A percentile compares a stretch with the other conserved stretches of the same genome.
Conservation (phyloP, 2,888 invertebrate species). For the Oligia fasciuncula region DNA sequence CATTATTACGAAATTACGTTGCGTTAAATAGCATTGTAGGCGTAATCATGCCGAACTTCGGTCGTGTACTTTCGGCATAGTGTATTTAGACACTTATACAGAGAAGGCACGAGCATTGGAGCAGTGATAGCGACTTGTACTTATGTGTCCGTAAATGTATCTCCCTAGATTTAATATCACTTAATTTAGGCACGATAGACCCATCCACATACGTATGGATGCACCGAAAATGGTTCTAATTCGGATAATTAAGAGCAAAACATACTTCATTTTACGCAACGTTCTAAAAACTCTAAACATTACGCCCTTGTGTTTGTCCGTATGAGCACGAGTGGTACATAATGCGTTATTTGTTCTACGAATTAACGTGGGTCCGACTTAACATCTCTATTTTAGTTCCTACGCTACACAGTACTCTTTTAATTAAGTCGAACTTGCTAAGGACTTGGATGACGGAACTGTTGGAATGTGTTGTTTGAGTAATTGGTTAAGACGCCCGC, state of each 20-base stretch:
- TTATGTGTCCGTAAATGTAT: background rate
- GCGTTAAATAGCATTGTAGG: no score
- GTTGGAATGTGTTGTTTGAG: conserved; percentile 43
- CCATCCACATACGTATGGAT: conserved; percentile 7
- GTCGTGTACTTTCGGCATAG: no score
- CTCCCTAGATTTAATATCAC: background rate
- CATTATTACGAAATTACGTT: no score
- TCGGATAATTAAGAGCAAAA: conserved; percentile 22
- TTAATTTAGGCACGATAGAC: background rate
- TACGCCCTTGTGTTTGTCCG: conserved; percentile 66
- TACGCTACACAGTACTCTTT: conserved; percentile 33
- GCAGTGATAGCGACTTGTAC: background rate
- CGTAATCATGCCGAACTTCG: no score
- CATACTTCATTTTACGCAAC: conserved; percentile 53
- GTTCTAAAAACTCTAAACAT: conserved; percentile 57
- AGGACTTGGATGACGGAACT: conserved; percentile 35
- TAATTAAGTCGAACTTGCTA: conserved; percentile 54
- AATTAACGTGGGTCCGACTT: conserved; percentile 64
- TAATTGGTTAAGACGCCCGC: conserved; percentile 20
- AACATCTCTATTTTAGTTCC: conserved; percentile 42
- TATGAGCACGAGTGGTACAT: conserved; percentile 27
- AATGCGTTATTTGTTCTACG: conserved; percentile 65
- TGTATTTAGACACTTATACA: no score
- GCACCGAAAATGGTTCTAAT: conserved; percentile 15
- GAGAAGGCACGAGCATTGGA: no score